phyloP scores from a whole-genome alignment of 2,797 vertebrate species.

The Apodemus agrarius region DNA sequence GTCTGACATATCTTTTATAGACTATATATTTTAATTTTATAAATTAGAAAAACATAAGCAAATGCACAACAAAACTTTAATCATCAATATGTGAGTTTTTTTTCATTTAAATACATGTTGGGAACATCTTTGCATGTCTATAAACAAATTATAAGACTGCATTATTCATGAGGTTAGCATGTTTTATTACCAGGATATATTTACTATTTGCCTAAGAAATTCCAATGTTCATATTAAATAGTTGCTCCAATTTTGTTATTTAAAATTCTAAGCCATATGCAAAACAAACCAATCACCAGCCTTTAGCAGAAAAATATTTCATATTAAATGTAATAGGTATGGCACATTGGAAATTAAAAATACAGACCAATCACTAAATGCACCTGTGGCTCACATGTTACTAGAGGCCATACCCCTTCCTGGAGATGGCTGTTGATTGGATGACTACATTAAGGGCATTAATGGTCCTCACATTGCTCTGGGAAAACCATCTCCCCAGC shows the following conservation, averaged over 20 bases:
- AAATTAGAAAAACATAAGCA: not conserved
- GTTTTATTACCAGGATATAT: not conserved
- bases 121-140: not conserved
- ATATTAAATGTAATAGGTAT: slow-evolving; percentile 53
- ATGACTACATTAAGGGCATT: not conserved
- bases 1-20: not conserved
- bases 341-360: slow-evolving; percentile 43
- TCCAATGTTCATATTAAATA: slow-evolving; percentile 47
- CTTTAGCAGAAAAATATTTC: slow-evolving; percentile 52
- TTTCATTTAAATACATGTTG: not conserved
- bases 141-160: slow-evolving; percentile 45
- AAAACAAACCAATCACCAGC: slow-evolving; percentile 53
- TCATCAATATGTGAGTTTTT: not conserved
- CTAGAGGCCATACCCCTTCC: not conserved
- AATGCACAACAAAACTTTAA: slow-evolving; percentile 4
- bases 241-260: slow-evolving; percentile 51
- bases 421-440: not conserved
- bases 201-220: slow-evolving; percentile 38
- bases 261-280: slow-evolving; percentile 38
- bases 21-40: not conserved
- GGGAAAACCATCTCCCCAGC: not conserved
- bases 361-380: slow-evolving; percentile 59
- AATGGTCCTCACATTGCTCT: not conserved
- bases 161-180: slow-evolving; percentile 12
- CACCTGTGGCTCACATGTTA: slow-evolving; percentile 40